A percentile compares a stretch with the other conserved stretches of the same genome.
Conservation (phyloP, 2,113 vertebrate species). For the Datnioides undecimradiatus region DNA sequence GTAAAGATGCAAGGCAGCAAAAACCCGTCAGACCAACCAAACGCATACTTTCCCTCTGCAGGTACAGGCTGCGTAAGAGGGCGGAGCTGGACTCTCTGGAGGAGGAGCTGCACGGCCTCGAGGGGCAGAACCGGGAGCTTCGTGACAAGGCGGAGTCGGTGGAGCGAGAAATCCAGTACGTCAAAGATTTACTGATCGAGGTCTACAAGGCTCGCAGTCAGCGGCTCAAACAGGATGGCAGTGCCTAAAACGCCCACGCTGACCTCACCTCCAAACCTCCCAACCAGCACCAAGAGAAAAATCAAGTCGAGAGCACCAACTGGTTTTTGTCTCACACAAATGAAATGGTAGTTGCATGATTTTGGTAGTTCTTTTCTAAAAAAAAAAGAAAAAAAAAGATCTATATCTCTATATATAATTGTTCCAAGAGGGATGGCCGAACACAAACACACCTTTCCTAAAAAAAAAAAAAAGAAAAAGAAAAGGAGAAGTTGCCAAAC, state of each 20-base stretch:
- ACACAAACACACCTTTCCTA: conserved; percentile 48
- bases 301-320: conserved; percentile 55
- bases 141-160: conserved; percentile 93
- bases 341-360: conserved; percentile 79
- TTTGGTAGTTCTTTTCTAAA: conserved; percentile 79
- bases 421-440: conserved; percentile 48
- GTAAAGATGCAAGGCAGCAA: conserved; percentile 58
- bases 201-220: conserved; percentile 95
- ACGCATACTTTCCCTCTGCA: conserved; percentile 52
- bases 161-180: conserved; percentile 94
- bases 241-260: conserved; percentile 76
- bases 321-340: conserved; percentile 56
- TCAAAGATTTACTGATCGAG: conserved; percentile 94
- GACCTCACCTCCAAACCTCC: conserved; percentile 48
- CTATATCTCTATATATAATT: conserved; percentile 34
- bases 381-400: no score
- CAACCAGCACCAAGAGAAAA: conserved; percentile 64
- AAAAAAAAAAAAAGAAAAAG: conserved; percentile 5
- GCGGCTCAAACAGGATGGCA: conserved; percentile 87
- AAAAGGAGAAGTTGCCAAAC: conserved; percentile 39
- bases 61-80: conserved; percentile 93
- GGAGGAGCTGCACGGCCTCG: conserved; percentile 91
- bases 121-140: conserved; percentile 91
- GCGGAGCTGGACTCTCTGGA: conserved; percentile 92
- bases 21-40: not conserved